Evolutionary conservation across 2,797 vertebrate species (phyloP).

Genomic region (Mormyrops attenuatus): DNA sequence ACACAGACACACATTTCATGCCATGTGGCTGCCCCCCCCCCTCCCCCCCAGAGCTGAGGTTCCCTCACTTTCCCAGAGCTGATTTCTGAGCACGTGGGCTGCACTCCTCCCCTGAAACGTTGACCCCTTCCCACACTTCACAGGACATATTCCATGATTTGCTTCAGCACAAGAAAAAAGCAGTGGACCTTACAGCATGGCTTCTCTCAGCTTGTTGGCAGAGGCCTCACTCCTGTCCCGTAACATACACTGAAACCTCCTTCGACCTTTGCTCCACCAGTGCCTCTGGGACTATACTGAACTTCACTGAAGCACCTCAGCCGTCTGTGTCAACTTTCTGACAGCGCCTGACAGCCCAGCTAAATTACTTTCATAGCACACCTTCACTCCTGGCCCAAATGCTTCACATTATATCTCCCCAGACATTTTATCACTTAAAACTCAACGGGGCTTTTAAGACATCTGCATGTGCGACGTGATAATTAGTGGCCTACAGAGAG

Average conservation of each 20-base stretch:
- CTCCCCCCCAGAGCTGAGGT: background rate
- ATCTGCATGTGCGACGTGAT: background rate
- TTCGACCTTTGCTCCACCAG: background rate
- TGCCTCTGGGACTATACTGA: background rate
- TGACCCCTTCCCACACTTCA: background rate
- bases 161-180: background rate
- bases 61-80: background rate
- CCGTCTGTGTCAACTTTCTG: background rate
- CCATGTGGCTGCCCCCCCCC: no score
- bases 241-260: background rate
- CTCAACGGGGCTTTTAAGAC: background rate
- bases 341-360: background rate
- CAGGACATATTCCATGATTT: background rate
- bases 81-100: background rate
- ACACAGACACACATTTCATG: background rate
- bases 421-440: constrained; percentile 27
- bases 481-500: constrained; percentile 7
- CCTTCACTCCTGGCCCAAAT: background rate
- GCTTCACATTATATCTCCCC: constrained; percentile 42
- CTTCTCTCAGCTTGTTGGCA: background rate
- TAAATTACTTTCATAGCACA: background rate
- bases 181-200: background rate
- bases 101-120: background rate
- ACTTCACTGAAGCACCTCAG: background rate
- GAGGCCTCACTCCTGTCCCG: background rate